Conservation (phyloP, 2,888 invertebrate species). For the Steinernema carpocapsae region DNA sequence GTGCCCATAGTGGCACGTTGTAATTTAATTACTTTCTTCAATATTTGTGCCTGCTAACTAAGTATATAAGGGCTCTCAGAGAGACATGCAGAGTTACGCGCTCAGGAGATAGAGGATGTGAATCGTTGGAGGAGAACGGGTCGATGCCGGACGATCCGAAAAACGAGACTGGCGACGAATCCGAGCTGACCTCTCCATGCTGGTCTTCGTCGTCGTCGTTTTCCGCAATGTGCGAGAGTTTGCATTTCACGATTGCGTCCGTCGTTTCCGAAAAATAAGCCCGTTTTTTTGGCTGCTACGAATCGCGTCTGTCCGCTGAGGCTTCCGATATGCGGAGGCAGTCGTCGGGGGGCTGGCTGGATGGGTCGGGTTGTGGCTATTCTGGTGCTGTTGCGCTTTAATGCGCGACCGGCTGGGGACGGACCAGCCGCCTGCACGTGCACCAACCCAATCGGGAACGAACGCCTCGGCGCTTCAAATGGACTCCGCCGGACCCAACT, state of each 20-base stretch:
- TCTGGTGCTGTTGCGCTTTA: not conserved
- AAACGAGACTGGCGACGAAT: no score
- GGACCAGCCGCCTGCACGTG: not conserved
- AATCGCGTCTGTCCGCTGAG: not conserved
- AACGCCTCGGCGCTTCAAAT: not conserved
- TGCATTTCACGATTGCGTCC: slow-evolving; percentile 11
- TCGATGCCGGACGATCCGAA: no score
- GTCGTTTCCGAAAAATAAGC: not conserved
- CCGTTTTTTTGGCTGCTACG: not conserved
- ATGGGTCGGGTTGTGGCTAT: no score
- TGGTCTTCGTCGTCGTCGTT: no score
- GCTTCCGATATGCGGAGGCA: not conserved
- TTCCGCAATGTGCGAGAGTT: slow-evolving; percentile 12
- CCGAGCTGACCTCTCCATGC: no score
- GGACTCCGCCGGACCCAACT: not conserved
- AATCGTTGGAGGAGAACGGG: no score
- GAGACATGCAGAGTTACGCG: no score
- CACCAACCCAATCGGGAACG: not conserved
- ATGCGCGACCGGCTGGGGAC: not conserved
- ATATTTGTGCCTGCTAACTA: not conserved
- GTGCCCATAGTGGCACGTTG: not conserved
- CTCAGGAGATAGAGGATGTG: no score
- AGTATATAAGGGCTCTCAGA: no score
- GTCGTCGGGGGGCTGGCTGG: no score
- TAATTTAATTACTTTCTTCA: not conserved